A percentile compares a stretch with the other conserved stretches of the same genome.
These are phyloP conservation scores for Perognathus longimembris DNA, from an alignment of 2,113 vertebrate species.

Conservation along the genomic window DNA sequence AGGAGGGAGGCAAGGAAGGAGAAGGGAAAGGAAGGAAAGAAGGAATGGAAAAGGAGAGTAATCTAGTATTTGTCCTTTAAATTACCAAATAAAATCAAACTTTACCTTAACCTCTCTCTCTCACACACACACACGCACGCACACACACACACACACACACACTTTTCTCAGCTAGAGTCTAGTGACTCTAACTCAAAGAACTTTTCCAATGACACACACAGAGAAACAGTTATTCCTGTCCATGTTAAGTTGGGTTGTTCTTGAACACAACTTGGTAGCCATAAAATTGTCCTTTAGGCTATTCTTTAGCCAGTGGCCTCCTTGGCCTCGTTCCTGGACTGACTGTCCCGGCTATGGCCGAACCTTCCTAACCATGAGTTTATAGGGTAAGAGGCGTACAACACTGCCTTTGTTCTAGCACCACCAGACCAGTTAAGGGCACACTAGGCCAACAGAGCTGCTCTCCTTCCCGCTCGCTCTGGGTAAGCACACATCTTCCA, in stretches of 20 bases:
- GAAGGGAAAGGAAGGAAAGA: too few relatives aligned
- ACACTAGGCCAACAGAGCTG: slow-evolving; percentile 76
- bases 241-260: not conserved
- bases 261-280: slow-evolving; percentile 40
- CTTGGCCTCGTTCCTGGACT: not conserved
- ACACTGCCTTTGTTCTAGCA: slow-evolving; percentile 24
- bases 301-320: not conserved
- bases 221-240: slow-evolving; percentile 15
- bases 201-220: slow-evolving; percentile 9
- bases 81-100: not conserved
- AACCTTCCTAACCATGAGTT: not conserved
- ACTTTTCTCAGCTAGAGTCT: not conserved
- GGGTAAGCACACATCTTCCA: slow-evolving; percentile 83
- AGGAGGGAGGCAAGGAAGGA: too few relatives aligned
- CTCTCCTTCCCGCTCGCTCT: slow-evolving; percentile 61
- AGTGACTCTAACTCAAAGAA: not conserved
- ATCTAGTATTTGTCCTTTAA: not conserved
- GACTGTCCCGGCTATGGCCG: not conserved
- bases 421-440: slow-evolving; percentile 66
- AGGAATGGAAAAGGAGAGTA: not conserved
- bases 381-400: not conserved
- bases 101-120: not conserved
- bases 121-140: too few relatives aligned
- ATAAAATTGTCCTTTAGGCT: not conserved
- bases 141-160: too few relatives aligned